Conservation (phyloP, 2,113 vertebrate species). For the Apodemus speciosus region DNA sequence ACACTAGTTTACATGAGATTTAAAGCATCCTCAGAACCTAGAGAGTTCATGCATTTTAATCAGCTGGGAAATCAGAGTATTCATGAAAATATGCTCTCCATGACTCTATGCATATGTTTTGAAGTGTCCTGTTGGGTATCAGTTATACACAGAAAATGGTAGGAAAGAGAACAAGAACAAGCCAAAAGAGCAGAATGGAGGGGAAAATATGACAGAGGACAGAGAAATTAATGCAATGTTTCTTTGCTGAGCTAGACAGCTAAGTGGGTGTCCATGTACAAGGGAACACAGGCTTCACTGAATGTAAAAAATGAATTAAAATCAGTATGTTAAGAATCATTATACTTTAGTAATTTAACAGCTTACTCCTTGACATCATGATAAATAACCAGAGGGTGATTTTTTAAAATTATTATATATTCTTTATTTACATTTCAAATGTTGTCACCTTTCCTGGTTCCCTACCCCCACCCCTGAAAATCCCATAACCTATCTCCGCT, state of each 20-base stretch:
- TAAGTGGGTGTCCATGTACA: neutral
- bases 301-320: constrained; percentile 7
- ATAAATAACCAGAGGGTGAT: neutral
- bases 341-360: neutral
- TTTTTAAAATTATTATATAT: neutral
- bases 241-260: neutral
- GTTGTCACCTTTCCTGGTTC: too few species aligned
- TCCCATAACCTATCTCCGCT: too few species aligned
- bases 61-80: neutral
- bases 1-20: neutral
- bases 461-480: too few species aligned
- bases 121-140: neutral
- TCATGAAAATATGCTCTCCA: neutral
- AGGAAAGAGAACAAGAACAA: neutral
- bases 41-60: constrained; percentile 20
- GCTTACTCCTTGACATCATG: neutral
- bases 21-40: constrained; percentile 5
- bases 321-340: neutral
- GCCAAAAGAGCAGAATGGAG: neutral
- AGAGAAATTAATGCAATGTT: neutral
- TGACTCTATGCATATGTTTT: neutral
- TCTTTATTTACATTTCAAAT: too few species aligned
- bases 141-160: neutral
- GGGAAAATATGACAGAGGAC: neutral
- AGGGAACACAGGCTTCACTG: neutral